phyloP scores from a whole-genome alignment of 2,113 vertebrate genomes.

The Microcebus murinus region DNA sequence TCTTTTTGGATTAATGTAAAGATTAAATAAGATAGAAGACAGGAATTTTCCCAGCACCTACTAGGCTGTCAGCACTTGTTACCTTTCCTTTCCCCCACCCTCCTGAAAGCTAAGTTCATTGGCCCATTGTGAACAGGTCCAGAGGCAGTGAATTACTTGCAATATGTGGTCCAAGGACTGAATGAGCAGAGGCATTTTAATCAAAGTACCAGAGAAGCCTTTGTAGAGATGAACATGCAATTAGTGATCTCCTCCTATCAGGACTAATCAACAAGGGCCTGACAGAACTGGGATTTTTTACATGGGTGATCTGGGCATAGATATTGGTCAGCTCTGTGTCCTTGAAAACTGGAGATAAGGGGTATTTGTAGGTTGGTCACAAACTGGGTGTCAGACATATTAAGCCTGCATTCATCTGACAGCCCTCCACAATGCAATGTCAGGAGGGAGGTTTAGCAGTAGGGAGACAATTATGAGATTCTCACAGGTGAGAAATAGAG shows the following conservation, averaged over 20 bases:
- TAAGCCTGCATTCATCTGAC: conserved; percentile 14
- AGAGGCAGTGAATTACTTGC: background rate
- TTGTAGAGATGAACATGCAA: background rate
- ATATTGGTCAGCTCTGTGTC: background rate
- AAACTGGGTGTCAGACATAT: conserved; percentile 26
- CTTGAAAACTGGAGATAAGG: background rate
- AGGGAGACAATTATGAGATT: background rate
- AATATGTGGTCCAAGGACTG: background rate
- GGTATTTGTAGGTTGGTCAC: conserved; percentile 32
- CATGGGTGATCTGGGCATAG: background rate
- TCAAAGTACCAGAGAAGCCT: background rate
- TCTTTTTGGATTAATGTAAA: background rate
- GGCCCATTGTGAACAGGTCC: background rate
- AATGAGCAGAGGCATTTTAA: conserved; percentile 49
- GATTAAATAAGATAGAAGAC: background rate
- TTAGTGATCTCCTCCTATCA: conserved; percentile 22
- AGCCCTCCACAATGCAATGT: conserved; percentile 25
- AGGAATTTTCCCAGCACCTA: background rate
- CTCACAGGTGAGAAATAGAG: background rate
- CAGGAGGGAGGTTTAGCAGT: background rate
- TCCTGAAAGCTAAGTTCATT: background rate
- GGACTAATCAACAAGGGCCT: background rate
- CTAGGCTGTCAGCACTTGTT: background rate
- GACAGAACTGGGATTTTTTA: background rate
- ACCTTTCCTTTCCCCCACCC: background rate